Base-by-base conservation (phyloP, 2,113 vertebrate genomes). In the Alligator sinensis region DNA sequence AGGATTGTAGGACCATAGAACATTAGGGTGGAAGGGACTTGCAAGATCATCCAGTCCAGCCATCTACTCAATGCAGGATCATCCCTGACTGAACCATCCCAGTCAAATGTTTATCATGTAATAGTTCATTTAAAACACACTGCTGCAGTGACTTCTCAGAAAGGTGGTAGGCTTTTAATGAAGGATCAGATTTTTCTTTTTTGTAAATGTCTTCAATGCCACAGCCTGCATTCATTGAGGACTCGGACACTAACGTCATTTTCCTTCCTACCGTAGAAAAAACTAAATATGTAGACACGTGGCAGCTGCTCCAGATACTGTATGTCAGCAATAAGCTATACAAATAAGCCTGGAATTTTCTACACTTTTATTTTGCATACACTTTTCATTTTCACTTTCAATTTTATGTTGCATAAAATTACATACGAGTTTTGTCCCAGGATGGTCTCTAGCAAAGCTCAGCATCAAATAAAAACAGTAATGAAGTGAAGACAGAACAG, bases 281-380 rank as follows among this genome's bases (percentile, higher is more conserved):
- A 60, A 38, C 11, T 18, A 62, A 47, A 11, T 17, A 54, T 86
- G 25, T n/a, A 57, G 77, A 68, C 82, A 61, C 24, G 24, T 68
- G 80, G 78, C 9, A 85, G 81, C 28, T 87, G 55, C 70, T 94
- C 84, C 82, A 78, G 21, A 11, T 87, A 84, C 28, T 24, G 15
- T 58, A 1, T 1, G 0, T 58, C 88, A 85, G 58, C 84, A 90
- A 94, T 86, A 84, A 80, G 64, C 58, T 80, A 72, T 85, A 94
- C 82, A 95, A 93, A 83, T 55, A 85, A 83, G 86, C 63, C 85
- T 92, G 90, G 55, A 91, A 66, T 81, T 68, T 91, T 80, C 62
- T 54, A 66, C 62, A 34, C 79, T 94, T 92, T 10, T 4, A 72
- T 34, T 34, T 34, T 34, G 34, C 34, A 34, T 34, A 34, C 34